phyloP scores from a whole-genome alignment of 1,140 invertebrate genomes.

The Apis dorsata region DNA sequence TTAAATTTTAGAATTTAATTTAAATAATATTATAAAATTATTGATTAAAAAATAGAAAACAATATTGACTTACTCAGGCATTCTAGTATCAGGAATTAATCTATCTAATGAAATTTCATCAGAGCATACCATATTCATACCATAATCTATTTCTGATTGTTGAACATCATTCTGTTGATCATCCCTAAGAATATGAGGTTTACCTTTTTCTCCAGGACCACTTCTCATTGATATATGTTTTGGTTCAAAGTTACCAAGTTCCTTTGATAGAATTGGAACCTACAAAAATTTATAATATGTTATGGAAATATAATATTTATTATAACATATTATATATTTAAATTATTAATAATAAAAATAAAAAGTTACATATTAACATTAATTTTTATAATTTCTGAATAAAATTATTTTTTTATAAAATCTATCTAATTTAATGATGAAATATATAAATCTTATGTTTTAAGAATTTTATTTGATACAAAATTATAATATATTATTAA shows the following conservation, averaged over 20 bases:
- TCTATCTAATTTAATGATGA: background rate
- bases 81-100: slow-evolving; percentile 91
- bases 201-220: slow-evolving; percentile 93
- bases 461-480: slow-evolving; percentile 1
- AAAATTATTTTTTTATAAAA: background rate
- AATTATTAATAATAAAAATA: too few relatives aligned
- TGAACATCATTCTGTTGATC: slow-evolving; percentile 88
- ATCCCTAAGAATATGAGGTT: slow-evolving; percentile 86
- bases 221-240: slow-evolving; percentile 80
- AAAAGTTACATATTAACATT: background rate
- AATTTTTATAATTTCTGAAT: background rate
- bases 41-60: background rate
- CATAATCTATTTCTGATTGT: slow-evolving; percentile 92
- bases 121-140: slow-evolving; percentile 98
- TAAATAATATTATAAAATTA: background rate
- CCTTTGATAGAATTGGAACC: slow-evolving; percentile 71
- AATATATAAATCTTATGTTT: slow-evolving; percentile 1
- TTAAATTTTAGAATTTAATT: background rate
- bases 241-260: slow-evolving; percentile 86
- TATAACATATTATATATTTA: too few relatives aligned
- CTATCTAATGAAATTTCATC: slow-evolving; percentile 92
- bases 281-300: slow-evolving; percentile 35
- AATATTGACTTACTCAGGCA: slow-evolving; percentile 85
- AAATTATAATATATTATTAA: slow-evolving; percentile 15
- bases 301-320: too few relatives aligned